These are phyloP conservation scores for Pristiophorus japonicus DNA, from an alignment of 2,113 vertebrate genomes.

Conservation along the genomic window DNA sequence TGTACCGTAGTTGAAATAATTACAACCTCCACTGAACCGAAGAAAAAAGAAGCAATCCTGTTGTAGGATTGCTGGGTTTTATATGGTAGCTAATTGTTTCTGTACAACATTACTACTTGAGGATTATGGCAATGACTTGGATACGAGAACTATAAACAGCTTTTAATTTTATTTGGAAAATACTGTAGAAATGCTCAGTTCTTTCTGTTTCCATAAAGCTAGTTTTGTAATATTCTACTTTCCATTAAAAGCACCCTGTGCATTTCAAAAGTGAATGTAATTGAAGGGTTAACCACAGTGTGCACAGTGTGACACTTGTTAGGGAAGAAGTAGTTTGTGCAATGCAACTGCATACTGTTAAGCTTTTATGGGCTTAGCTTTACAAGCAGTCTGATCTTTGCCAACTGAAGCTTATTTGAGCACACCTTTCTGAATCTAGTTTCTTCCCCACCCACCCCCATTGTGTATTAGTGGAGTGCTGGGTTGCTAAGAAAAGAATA, in stretches of 20 bases:
- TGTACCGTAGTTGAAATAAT: neutral
- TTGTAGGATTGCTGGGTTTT: neutral
- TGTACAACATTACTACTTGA: neutral
- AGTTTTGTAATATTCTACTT: neutral
- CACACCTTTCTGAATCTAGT: neutral
- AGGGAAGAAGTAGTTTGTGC: neutral
- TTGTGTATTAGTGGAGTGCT: neutral
- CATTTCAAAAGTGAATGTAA: neutral
- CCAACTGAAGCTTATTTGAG: slow-evolving; percentile 4
- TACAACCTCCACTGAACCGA: neutral
- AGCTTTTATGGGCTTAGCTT: neutral
- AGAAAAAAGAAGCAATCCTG: neutral
- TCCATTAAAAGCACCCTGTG: neutral
- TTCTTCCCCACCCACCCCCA: too few species aligned
- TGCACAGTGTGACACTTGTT: neutral
- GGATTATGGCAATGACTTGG: neutral
- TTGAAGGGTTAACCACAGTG: neutral
- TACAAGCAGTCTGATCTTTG: slow-evolving; percentile 15
- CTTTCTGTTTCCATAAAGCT: neutral
- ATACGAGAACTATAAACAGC: neutral
- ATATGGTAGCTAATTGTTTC: neutral
- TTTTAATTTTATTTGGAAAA: neutral
- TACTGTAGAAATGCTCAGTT: neutral
- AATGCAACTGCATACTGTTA: neutral
- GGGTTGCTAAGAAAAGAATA: neutral